A percentile compares a stretch with the other conserved stretches of the same genome.
Conservation (phyloP, 2,797 vertebrate species). For the Sebastes nivosus region DNA sequence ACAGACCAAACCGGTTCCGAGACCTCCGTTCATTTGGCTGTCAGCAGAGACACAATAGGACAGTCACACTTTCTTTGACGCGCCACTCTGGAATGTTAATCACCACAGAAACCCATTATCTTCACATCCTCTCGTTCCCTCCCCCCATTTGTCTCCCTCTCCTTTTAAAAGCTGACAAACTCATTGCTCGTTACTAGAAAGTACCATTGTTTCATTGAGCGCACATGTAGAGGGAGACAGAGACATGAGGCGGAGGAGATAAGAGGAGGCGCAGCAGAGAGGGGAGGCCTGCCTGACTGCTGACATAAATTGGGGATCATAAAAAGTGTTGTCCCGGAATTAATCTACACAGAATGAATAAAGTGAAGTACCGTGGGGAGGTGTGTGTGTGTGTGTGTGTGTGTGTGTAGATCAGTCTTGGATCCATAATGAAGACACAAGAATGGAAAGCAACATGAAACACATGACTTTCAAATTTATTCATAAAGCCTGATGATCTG, state of each 20-base stretch:
- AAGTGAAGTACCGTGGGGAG: conserved; percentile 57
- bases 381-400: background rate
- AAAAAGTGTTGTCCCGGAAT: conserved; percentile 71
- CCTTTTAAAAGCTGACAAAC: conserved; percentile 75
- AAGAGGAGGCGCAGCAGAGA: conserved; percentile 50
- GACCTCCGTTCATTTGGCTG: conserved; percentile 59
- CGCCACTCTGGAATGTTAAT: conserved; percentile 71
- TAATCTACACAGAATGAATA: conserved; percentile 74
- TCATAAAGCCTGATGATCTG: conserved; percentile 50
- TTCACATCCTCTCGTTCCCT: conserved; percentile 61
- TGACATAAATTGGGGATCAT: conserved; percentile 77
- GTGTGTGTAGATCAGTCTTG: conserved; percentile 2
- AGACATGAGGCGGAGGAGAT: conserved; percentile 66
- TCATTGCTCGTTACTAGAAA: conserved; percentile 65
- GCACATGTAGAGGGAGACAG: conserved; percentile 62
- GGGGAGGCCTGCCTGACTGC: conserved; percentile 54
- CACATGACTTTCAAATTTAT: conserved; percentile 48
- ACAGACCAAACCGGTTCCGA: conserved; percentile 36
- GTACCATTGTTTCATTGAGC: conserved; percentile 72
- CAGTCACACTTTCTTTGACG: conserved; percentile 64
- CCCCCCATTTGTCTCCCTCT: conserved; percentile 63
- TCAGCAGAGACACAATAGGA: conserved; percentile 64
- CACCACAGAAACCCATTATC: conserved; percentile 74
- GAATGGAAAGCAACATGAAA: conserved; percentile 43
- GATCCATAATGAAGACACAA: conserved; percentile 54